Base-by-base conservation (phyloP, 2,888 invertebrate species). In the Athripsodes cinereus region DNA sequence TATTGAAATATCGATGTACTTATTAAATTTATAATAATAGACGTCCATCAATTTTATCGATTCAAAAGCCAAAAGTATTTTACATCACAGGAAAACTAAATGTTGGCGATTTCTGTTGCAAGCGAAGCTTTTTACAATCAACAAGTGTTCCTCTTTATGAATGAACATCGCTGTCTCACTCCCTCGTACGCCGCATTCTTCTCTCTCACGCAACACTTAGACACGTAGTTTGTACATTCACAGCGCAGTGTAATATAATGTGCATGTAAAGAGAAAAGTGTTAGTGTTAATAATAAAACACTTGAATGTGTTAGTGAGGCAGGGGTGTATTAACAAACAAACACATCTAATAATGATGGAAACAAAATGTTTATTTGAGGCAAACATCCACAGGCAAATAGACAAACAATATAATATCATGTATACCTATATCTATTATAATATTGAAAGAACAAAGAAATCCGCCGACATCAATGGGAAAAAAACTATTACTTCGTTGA, bases 141-240 rank as follows among this genome's bases (percentile, higher is more conserved):
- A 40, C 52, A 40, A 52, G 52, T 47, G 57, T 57, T 57, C 52
- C 57, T 31, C 47, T 58, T 60, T 61, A 61, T 61, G 61, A 61
- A 61, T 61, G 61, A 56, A 58, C 20, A 21, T 53, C 44, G 16
- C 55, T 22, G 20, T 56, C 53, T 47, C 51, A 40, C 35, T 56
- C 53, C 21, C 26, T 50, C 53, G 35, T 44, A 20, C 56, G 44
- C 49, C 53, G 53, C 58, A 58, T 53, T 22, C 50, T 11, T 26
- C 22, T 5, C 11, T 26, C 16, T 13, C 13, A 13, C 13, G 40
- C 40, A 40, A 8, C 40, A 3, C 8, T 8, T 13, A 13, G 40
- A 8, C 40, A 3, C n/a, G 13, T 16, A 40, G 3, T 13, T 16
- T 13, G 13, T 16, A 13, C 40, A 40, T 13, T 40, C 13, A 40